phyloP scores from a whole-genome alignment of 2,113 vertebrate species.

The Megaptera novaeangliae region DNA sequence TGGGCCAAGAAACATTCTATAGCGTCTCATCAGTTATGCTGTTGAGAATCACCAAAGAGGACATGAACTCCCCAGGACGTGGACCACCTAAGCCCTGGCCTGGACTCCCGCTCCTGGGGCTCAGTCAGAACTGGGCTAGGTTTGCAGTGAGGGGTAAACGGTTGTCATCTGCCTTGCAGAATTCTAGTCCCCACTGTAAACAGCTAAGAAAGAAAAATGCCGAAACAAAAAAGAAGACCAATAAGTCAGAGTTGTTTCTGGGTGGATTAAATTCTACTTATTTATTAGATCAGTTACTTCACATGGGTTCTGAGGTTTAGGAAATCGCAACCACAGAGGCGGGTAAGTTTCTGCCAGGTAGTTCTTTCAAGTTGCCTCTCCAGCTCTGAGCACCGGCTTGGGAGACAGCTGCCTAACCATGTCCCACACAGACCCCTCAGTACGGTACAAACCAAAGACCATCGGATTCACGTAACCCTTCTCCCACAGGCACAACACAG shows the following conservation, averaged over 20 bases:
- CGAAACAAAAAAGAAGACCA: background rate
- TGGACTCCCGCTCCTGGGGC: background rate
- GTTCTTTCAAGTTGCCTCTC: background rate
- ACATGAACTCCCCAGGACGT: background rate
- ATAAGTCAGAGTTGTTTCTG: background rate
- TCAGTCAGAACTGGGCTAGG: background rate
- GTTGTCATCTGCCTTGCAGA: background rate
- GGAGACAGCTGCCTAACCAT: background rate
- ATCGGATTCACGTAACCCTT: background rate
- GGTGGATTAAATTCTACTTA: background rate
- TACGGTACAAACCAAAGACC: background rate
- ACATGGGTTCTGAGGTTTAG: background rate
- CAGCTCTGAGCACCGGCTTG: background rate
- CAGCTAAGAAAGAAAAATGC: background rate
- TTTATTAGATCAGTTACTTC: background rate
- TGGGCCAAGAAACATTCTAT: background rate
- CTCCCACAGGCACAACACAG: background rate
- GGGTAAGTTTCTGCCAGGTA: background rate
- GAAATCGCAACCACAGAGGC: background rate
- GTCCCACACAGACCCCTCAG: background rate
- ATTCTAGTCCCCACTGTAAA: background rate
- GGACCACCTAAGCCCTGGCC: background rate
- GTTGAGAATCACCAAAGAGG: background rate
- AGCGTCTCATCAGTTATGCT: background rate
- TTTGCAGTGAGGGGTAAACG: background rate